Evolutionary conservation across 2,113 vertebrate genomes (phyloP).

Genomic region (Vulpes ferrilata): DNA sequence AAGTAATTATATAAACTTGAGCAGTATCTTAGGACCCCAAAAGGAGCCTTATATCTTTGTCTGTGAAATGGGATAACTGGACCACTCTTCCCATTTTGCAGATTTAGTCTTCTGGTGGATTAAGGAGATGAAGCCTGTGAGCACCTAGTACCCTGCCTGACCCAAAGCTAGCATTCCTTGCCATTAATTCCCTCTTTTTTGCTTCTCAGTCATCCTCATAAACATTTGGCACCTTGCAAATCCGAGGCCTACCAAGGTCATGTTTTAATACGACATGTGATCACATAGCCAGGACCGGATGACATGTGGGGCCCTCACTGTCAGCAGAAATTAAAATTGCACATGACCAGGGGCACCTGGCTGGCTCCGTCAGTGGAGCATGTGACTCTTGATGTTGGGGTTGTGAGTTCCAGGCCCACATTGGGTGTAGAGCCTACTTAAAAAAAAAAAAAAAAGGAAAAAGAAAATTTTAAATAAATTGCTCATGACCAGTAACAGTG

Average conservation of each 20-base stretch:
- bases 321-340: not conserved
- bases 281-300: not conserved
- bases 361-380: not conserved
- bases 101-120: not conserved
- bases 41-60: not conserved
- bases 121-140: not conserved
- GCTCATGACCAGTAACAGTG: not conserved
- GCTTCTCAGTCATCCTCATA: not conserved
- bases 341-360: not conserved
- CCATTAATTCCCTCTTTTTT: not conserved
- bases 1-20: not conserved
- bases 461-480: not conserved
- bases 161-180: fast-evolving
- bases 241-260: not conserved
- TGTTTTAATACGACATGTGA: not conserved
- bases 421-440: not conserved
- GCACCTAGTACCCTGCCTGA: no score
- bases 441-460: not conserved
- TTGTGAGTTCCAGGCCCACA: not conserved
- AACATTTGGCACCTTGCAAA: not conserved
- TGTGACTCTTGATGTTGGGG: not conserved
- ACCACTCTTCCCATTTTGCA: not conserved
- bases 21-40: not conserved
- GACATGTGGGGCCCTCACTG: not conserved
- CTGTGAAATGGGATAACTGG: not conserved